phyloP scores from a whole-genome alignment of 2,113 vertebrate species.

The Archilochus colubris region DNA sequence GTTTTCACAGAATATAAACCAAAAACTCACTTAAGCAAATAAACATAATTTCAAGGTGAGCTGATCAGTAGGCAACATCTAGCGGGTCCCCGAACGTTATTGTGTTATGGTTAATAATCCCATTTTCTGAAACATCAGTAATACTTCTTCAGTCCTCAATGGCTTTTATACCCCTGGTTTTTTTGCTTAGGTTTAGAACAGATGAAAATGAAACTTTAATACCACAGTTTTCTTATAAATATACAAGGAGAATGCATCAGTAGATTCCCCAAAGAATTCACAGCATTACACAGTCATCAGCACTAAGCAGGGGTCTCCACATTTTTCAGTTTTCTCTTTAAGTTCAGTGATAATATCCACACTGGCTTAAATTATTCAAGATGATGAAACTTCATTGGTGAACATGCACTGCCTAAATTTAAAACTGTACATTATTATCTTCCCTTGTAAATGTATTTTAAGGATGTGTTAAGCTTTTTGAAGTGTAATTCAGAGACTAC shows the following conservation, averaged over 20 bases:
- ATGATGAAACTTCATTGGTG: constrained; percentile 65
- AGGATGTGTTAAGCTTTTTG: constrained; percentile 58
- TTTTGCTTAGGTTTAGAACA: constrained; percentile 50
- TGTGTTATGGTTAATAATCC: constrained; percentile 69
- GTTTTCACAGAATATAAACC: constrained; percentile 63
- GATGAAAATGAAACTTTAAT: constrained; percentile 64
- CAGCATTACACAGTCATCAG: constrained; percentile 57
- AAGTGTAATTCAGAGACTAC: constrained; percentile 65
- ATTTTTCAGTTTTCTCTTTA: constrained; percentile 64
- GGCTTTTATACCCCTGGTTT: constrained; percentile 22
- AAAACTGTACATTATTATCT: constrained; percentile 69
- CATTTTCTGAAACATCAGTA: constrained; percentile 70
- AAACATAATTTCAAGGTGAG: constrained; percentile 69
- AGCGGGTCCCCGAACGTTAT: constrained; percentile 58
- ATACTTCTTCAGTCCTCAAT: constrained; percentile 40
- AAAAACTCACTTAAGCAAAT: constrained; percentile 68
- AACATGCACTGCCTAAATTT: constrained; percentile 64
- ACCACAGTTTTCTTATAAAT: constrained; percentile 45
- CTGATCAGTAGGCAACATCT: constrained; percentile 66
- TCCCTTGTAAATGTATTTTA: constrained; percentile 66
- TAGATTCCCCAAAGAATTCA: constrained; percentile 54
- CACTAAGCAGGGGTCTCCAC: constrained; percentile 55
- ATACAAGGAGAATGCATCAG: constrained; percentile 48
- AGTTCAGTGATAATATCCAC: constrained; percentile 59
- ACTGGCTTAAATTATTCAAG: constrained; percentile 67